Conservation (phyloP, 1,140 invertebrate genomes). For the Lucilia cuprina region DNA sequence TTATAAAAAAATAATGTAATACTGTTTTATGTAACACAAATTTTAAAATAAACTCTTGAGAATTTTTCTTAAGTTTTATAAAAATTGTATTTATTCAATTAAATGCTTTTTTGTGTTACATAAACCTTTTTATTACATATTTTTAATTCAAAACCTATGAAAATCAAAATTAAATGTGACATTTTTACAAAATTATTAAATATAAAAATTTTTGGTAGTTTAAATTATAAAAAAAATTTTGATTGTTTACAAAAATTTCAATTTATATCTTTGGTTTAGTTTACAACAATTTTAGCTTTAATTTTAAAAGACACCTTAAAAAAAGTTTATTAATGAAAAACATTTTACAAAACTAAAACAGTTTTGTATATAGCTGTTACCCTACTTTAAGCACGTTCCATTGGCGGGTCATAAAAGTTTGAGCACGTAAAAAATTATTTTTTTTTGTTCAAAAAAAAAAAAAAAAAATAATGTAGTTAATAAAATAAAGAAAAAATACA, state of each 20-base stretch:
- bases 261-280: no score
- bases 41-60: no score
- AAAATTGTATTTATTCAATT: no score
- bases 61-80: no score
- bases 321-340: no score
- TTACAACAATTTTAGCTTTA: no score
- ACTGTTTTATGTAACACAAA: no score
- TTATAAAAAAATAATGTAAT: neutral
- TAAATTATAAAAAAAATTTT: no score
- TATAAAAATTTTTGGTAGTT: no score
- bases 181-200: neutral
- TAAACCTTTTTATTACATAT: neutral
- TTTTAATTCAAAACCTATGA: neutral
- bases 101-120: no score
- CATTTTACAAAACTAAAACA: neutral
- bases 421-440: slow-evolving; percentile 32
- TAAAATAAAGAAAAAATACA: slow-evolving; percentile 19
- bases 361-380: neutral
- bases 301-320: no score
- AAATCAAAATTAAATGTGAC: neutral
- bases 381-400: slow-evolving; percentile 21
- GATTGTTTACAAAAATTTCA: no score
- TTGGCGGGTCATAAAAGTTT: slow-evolving; percentile 34
- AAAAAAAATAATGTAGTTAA: neutral
- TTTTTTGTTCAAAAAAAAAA: neutral